Percentiles rank a stretch among this genome's conserved stretches.
phyloP scores from a whole-genome alignment of 2,113 vertebrate species.

The Axis porcinus region DNA sequence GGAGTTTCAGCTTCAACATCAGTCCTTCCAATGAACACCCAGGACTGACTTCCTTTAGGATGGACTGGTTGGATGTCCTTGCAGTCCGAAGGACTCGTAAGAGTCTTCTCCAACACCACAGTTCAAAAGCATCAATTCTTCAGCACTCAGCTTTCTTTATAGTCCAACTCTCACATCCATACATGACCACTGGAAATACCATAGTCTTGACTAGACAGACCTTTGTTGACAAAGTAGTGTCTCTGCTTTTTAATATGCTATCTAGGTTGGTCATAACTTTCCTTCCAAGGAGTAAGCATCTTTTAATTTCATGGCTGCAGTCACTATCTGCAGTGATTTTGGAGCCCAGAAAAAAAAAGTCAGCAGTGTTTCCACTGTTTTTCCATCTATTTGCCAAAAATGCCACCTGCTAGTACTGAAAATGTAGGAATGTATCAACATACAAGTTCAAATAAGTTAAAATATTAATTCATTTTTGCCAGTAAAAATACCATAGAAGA shows the following conservation, averaged over 20 bases:
- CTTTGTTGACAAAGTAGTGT: not conserved
- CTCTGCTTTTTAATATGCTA: not conserved
- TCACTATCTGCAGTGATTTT: not conserved
- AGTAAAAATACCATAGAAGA: not conserved
- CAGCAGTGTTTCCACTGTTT: not conserved
- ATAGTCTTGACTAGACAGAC: not conserved
- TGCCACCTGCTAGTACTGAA: not conserved
- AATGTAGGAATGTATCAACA: not conserved
- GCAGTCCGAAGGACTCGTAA: not conserved
- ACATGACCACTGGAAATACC: not conserved
- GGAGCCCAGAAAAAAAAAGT: not conserved
- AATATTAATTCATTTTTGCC: not conserved
- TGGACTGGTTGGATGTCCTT: not conserved
- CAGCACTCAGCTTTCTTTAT: accelerated
- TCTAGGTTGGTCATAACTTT: not conserved
- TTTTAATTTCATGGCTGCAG: not conserved
- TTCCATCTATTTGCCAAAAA: not conserved
- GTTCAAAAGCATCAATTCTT: not conserved
- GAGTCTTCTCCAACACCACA: not conserved
- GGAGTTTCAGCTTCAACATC: not conserved
- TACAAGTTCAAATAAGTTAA: not conserved
- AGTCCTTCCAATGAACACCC: not conserved
- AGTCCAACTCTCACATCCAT: not conserved
- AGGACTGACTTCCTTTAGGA: not conserved
- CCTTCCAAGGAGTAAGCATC: not conserved